Base-by-base conservation (phyloP, 2,888 invertebrate species). In the Eilema griseolum region DNA sequence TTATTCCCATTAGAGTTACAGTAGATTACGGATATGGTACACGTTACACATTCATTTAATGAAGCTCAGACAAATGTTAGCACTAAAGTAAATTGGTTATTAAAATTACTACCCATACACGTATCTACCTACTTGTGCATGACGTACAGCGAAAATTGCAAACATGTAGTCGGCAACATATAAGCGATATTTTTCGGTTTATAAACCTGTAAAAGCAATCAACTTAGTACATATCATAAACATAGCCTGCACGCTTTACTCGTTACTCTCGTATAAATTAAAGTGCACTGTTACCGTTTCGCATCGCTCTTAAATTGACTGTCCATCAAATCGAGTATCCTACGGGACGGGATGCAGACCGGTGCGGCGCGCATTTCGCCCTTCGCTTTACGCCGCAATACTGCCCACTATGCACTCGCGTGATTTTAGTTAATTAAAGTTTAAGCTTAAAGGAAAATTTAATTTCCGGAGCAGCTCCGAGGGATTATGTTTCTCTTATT, bases 371-470 rank as follows among this genome's bases (percentile, higher is more conserved):
- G 74, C 41, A 26, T 0, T 26, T 75, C 67, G 68, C 79, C 75
- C 71, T 72, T 73, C 68, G 61, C 68, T 76, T 71, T 70, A 75
- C 71, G 76, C 72, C 68, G 73, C 75, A 69, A 75, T 70, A 75
- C 66, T 78, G 75, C 74, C 75, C 79, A 83, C 82, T 81, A 74
- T 85, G 84, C 87, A 86, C 84, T 92, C 86, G 92, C 92, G 91
- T 93, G 92, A 88, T 89, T 86, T 89, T 89, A 85, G 86, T 92
- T 93, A 93, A 93, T 93, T 93, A 92, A 93, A 92, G 86, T 92
- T 91, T 89, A 90, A 90, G 91, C 92, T 91, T 89, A 91, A 92
- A 86, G 89, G 90, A 90, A 90, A 89, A 92, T 92, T 92, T 92
- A 93, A 93, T 93, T 93, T 93, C 92, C 93, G 92, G 92, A 85